Evolutionary conservation across 2,888 invertebrate genomes (phyloP), one percentile per base, ranked within the genome.

Genomic region (Pyrrhosoma nymphula): DNA sequence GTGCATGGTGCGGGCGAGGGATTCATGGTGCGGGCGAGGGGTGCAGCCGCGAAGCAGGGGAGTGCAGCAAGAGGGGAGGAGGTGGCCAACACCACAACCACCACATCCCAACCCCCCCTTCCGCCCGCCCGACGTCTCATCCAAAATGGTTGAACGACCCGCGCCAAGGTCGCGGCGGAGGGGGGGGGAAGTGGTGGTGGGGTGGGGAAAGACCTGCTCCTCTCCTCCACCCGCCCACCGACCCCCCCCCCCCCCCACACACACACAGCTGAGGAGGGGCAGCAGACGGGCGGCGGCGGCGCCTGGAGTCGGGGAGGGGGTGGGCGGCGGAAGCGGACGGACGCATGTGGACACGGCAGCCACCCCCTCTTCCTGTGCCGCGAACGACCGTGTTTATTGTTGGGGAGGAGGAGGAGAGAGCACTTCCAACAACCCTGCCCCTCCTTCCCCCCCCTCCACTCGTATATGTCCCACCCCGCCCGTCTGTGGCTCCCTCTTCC

Each of bases 101-200:
- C n/a, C n/a, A n/a, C n/a, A n/a, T n/a, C 35, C 35, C 23, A 0
- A 88, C 95, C 95, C 93, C n/a, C 60, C 26, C 82, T 82, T 14
- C 60, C 6, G 89, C 95, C 95, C 95, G 60, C 90, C 47, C 95
- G 88, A 82, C 95, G 95, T 95, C 95, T 95, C 88, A 47, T 8
- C 89, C 88, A 60, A 95, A 56, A 63, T 75, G 82, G 82, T 82
- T 82, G 82, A 82, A 82, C 82, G 69, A 56, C 95, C 90, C 95
- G 91, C 90, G 91, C 90, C 82, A 82, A 82, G 82, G 82, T 82
- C 82, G 93, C 69, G 69, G 95, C 93, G 93, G 95, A 95, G 89
- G 20, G 82, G 95, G 96, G 96, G 95, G 95, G 95, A 96, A 96
- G 96, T 90, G 95, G 95, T 95, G 95, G 96, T 96, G 69, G n/a